Base-by-base conservation (phyloP, 2,113 vertebrate species). In the Pelusios castaneus region DNA sequence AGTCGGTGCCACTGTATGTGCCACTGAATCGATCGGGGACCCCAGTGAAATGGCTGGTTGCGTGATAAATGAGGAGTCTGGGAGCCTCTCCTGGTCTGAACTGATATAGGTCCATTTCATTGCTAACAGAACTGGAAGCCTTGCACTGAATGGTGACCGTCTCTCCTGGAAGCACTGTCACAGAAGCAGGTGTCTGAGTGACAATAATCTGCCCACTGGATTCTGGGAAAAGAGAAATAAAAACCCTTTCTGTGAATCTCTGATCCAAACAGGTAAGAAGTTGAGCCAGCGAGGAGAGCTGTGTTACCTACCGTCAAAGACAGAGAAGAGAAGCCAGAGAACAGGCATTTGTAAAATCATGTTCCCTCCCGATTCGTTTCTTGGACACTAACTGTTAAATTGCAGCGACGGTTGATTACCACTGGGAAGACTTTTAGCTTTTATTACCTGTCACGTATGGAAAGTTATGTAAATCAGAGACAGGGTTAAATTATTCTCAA, bases 121-220 rank as follows among this genome's bases (percentile, higher is more conserved):
- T 43, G 2, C 12, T 4, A 19, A 79, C 1, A 4, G 2, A n/a
- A 49, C 52, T 29, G 22, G 73, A 92, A 1, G 83, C 29, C 22
- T 0, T 5, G 41, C 90, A 96, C 11, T 52, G 38, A 5, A 89
- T 67, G 13, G 31, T 82, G 43, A 84, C 84, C 38, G 3, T 77
- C 2, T 93, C 86, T 17, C 76, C 82, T 31, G 16, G 7, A 47
- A 47, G 49, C 14, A 49, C 41, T 16, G 75, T 29, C 41, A 75
- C 21, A 27, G 70, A 75, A 25, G 10, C 24, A 25, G 70, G 70
- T 75, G 91, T 75, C 60, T 98, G 97, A 90, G 95, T 97, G 89
- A 98, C 94, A 84, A 94, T 96, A 73, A 94, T 92, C 85, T 96
- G 95, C 87, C 91, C 80, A 27, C 93, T 96, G 92, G 91, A 94